Evolutionary conservation across 2,113 vertebrate genomes (phyloP).

Genomic region (Hippocampus guttulatus): DNA sequence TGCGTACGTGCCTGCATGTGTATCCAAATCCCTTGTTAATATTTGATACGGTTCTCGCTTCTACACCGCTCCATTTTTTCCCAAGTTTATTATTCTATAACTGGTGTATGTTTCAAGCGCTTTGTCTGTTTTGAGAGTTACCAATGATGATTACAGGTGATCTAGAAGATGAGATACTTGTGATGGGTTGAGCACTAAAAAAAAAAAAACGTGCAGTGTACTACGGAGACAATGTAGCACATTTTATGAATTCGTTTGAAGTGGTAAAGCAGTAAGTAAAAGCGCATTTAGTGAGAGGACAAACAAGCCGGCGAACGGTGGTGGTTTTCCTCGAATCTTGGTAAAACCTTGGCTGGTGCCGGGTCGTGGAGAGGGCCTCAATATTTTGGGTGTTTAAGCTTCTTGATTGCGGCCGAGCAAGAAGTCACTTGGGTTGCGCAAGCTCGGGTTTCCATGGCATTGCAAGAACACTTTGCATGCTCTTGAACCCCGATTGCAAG

Average conservation of each 20-base stretch:
- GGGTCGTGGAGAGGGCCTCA: background rate
- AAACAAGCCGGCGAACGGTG: too few species aligned
- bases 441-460: slow-evolving; percentile 2
- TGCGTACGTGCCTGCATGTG: slow-evolving; percentile 46
- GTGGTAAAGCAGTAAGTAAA: background rate
- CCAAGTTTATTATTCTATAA: background rate
- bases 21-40: slow-evolving; percentile 48
- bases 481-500: background rate
- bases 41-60: slow-evolving; percentile 50
- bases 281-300: background rate
- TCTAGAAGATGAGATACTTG: too few species aligned
- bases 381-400: background rate
- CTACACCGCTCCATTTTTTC: slow-evolving; percentile 21
- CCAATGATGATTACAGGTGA: too few species aligned
- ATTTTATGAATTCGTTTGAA: background rate
- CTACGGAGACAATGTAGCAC: background rate
- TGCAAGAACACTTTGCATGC: background rate
- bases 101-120: background rate
- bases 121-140: background rate
- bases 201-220: background rate
- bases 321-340: background rate
- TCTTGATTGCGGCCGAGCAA: background rate
- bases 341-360: background rate
- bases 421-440: background rate
- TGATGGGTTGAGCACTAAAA: too few species aligned